Evolutionary conservation across 2,797 vertebrate genomes (phyloP).

Genomic region (Acanthurus tractus): DNA sequence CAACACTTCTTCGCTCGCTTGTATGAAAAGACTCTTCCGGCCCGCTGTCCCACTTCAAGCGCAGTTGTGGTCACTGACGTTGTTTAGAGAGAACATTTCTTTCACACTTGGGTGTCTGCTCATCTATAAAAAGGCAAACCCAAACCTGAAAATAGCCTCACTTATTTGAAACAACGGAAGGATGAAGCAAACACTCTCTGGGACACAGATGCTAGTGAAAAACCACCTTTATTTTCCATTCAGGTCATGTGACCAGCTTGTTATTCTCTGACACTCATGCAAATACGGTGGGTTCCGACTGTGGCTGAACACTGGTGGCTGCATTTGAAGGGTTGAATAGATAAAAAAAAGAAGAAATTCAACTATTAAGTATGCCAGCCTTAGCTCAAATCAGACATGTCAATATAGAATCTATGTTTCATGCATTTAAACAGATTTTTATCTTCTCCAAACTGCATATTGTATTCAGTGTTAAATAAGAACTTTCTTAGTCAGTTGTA

Average conservation of each 20-base stretch:
- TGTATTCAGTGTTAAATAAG: constrained; percentile 15
- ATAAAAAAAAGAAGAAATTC: neutral
- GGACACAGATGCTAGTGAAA: constrained; percentile 74
- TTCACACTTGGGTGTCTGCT: constrained; percentile 80
- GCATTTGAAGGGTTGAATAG: constrained; percentile 24
- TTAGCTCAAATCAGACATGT: constrained; percentile 17
- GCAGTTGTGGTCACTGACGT: constrained; percentile 81
- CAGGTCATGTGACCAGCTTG: constrained; percentile 65
- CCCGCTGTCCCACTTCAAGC: constrained; percentile 81
- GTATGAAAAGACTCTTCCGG: constrained; percentile 79
- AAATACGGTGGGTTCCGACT: constrained; percentile 31
- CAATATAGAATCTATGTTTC: constrained; percentile 38
- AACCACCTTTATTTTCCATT: constrained; percentile 81
- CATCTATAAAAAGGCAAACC: constrained; percentile 80
- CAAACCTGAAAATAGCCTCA: constrained; percentile 81
- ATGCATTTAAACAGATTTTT: constrained; percentile 34
- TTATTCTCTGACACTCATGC: constrained; percentile 59
- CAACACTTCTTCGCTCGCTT: constrained; percentile 71
- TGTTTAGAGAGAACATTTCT: constrained; percentile 83
- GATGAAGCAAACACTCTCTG: constrained; percentile 80
- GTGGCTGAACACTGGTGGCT: constrained; percentile 10
- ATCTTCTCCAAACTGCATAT: constrained; percentile 18
- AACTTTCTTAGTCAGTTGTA: constrained; percentile 31
- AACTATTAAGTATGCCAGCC: neutral
- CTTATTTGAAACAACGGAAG: constrained; percentile 83